Evolutionary conservation across 1,140 invertebrate species (phyloP), one percentile per base, ranked within the genome.

Genomic region (Bombus superbus): DNA sequence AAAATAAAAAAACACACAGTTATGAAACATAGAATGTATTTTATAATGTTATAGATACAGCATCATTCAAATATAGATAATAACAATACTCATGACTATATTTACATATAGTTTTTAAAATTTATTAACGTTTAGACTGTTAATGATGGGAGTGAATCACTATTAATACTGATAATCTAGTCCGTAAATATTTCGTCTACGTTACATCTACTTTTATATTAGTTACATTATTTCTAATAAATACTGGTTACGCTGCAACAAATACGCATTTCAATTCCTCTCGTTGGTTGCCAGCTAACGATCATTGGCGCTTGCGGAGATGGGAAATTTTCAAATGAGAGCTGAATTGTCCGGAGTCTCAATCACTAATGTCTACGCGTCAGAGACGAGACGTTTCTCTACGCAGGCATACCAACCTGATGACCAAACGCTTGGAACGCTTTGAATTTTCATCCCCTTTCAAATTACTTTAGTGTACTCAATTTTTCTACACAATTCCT

Each of bases 241-340:
- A 59, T 53, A 59, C 1, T 32, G 25, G 35, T 76, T 38, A 32
- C 22, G 1, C 13, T 8, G 53, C 35, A 59, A 76, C 74, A 53
- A 59, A 73, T 42, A 42, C 25, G 8, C 40, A 15, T 42, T 73
- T n/a, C 71, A 73, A 42, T 59, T 76, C 25, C 18, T 38, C 53
- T 38, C 53, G 35, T 40, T 59, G 32, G 32, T 15, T 38, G 73
- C 4, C 35, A 57, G 25, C 25, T 57, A 57, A 76, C 53, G 32
- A 76, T 59, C 74, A 76, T 57, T 59, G 53, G n/a, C n/a, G 74
- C 71, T 72, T 72, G 71, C 71, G 40, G 74, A 76, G 74, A 76
- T 76, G 25, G 74, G 74, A 80, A 85, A 85, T 85, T 73, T 80
- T 79, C 81, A 85, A 89, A 85, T 78, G 77, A 62, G 71, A 80